Conservation (phyloP, 2,113 vertebrate species). For the Bettongia penicillata region DNA sequence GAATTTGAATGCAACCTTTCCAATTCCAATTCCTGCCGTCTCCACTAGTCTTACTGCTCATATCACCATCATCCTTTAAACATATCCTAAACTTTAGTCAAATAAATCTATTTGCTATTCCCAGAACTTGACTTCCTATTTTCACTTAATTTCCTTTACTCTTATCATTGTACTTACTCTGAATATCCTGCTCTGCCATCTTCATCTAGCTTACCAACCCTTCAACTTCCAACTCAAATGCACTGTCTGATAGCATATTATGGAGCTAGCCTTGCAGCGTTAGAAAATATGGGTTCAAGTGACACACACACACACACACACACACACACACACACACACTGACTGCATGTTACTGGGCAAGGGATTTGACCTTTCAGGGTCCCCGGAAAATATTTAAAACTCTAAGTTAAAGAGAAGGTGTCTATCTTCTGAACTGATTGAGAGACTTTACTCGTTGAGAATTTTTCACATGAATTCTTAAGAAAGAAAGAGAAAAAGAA, state of each 20-base stretch:
- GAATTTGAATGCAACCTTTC: not conserved
- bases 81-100: not conserved
- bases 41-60: not conserved
- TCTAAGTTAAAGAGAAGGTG: not conserved
- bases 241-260: not conserved
- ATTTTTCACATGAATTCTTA: not conserved
- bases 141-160: not conserved
- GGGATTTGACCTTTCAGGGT: not conserved
- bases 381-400: not conserved
- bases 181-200: not conserved
- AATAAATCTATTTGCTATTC: not conserved
- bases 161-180: not conserved
- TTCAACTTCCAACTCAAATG: not conserved
- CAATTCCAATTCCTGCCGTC: not conserved
- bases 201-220: not conserved
- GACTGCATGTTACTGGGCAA: not conserved
- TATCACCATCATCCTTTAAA: not conserved
- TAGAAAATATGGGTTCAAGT: not conserved
- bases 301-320: no score
- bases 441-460: not conserved
- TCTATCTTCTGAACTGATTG: not conserved
- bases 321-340: no score
- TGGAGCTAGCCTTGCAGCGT: not conserved
- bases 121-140: not conserved
- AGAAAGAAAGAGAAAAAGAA: not conserved